A percentile compares a stretch with the other conserved stretches of the same genome.
These are phyloP conservation scores for Drosophila atripex DNA, from an alignment of 2,888 invertebrate genomes.

Conservation along the genomic window DNA sequence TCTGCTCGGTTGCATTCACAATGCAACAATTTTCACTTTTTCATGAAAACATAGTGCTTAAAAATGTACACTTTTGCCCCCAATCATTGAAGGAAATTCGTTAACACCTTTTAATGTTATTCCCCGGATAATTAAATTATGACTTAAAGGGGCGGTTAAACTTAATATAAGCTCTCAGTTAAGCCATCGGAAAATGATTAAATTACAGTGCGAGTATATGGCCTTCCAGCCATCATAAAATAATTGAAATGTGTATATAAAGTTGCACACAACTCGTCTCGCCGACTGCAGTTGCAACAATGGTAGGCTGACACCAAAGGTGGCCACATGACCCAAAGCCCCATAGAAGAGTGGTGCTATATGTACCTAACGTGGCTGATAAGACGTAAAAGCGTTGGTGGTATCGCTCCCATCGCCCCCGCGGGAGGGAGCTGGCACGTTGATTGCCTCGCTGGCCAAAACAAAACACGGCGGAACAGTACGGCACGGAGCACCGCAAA, in stretches of 20 bases:
- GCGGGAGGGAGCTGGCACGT: conserved; percentile 23
- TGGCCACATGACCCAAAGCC: conserved; percentile 1
- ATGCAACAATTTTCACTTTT: conserved; percentile 59
- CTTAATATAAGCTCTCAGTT: conserved; percentile 2
- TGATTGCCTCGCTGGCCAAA: conserved; percentile 61
- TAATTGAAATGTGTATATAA: not conserved
- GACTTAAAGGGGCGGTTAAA: not conserved
- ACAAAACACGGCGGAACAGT: conserved; percentile 27
- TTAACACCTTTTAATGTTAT: not conserved
- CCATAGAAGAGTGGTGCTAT: conserved; percentile 20
- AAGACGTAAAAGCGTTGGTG: conserved; percentile 29
- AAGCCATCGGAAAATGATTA: conserved; percentile 1
- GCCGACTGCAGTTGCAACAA: conserved; percentile 21
- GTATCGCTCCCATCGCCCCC: not conserved
- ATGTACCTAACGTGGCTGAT: conserved; percentile 16
- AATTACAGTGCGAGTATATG: not conserved
- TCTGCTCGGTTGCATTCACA: conserved; percentile 3
- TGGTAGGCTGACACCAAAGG: conserved; percentile 10
- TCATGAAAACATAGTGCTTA: conserved; percentile 48
- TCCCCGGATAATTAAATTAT: not conserved
- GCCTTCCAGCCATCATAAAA: not conserved
- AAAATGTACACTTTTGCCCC: conserved; percentile 14
- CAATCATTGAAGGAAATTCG: not conserved
- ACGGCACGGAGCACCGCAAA: conserved; percentile 12
- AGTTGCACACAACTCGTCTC: not conserved